Evolutionary conservation across 2,797 vertebrate genomes (phyloP), one percentile per base, ranked within the genome.

Genomic region (Rhinatrema bivittatum): DNA sequence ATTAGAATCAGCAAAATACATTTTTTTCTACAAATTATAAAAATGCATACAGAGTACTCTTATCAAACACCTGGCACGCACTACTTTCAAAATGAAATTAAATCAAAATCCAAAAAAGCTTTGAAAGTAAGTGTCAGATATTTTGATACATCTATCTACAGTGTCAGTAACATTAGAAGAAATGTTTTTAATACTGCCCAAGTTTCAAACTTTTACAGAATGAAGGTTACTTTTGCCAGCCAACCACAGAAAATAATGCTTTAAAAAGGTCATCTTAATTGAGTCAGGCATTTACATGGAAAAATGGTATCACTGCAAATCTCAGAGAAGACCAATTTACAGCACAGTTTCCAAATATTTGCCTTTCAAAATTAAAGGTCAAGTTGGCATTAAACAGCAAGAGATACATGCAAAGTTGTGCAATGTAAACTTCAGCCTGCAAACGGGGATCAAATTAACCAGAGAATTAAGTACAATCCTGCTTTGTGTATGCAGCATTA

Each of bases 381-480:
- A 28, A 3, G 10, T n/a, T 53, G 42, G 24, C 36, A 42, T 41
- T 42, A 56, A 46, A 48, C 56, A 64, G 58, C 50, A 49, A 38
- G 15, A 36, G 39, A 17, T 30, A 42, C 44, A 13, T n/a, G 49
- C 14, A 17, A 29, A 23, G 27, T 25, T 31, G 39, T 34, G 20
- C 25, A 29, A 51, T 1, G 2, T 33, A 42, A 38, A 30, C 34
- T 42, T 33, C 38, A 46, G 51, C 28, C 41, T 31, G 22, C 34
- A 32, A 53, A 13, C 29, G 25, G 29, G 56, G 62, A 32, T 70
- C 60, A 51, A 48, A 50, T 42, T 26, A 40, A 21, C 15, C 46
- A 42, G 25, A n/a, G 33, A 50, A 9, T 16, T 33, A 16, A 37
- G 46, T 53, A 36, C 31, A 44, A 46, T 29, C 55, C 56, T 38